A percentile compares a stretch with the other conserved stretches of the same genome.
These are phyloP conservation scores for Tringa solitaria DNA, from an alignment of 2,113 vertebrate genomes.

Conservation along the genomic window DNA sequence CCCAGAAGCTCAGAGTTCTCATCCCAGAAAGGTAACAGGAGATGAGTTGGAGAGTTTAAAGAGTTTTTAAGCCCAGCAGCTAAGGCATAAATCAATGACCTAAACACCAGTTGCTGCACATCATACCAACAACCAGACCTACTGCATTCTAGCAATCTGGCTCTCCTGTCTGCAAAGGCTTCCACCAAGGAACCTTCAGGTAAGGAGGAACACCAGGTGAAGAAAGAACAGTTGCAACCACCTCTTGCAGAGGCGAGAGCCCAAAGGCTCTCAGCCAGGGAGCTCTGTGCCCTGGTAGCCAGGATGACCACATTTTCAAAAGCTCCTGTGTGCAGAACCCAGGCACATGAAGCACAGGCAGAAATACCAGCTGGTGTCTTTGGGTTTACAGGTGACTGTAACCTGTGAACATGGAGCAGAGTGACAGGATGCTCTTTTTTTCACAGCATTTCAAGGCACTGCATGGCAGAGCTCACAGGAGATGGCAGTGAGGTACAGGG, in stretches of 20 bases:
- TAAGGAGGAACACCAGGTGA: neutral
- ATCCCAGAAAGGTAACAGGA: accelerated
- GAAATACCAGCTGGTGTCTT: neutral
- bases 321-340: neutral
- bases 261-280: no score
- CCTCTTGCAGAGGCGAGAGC: neutral
- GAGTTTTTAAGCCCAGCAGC: neutral
- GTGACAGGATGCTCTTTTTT: accelerated
- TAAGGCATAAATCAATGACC: neutral
- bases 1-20: neutral
- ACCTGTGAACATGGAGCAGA: neutral
- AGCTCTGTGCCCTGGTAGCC: neutral
- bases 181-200: neutral
- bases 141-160: neutral
- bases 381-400: neutral
- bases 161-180: neutral
- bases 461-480: neutral
- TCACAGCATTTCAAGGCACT: neutral
- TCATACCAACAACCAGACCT: neutral
- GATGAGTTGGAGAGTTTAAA: neutral
- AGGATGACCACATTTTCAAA: neutral
- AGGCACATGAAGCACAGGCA: accelerated
- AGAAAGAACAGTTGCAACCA: neutral
- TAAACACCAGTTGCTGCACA: neutral
- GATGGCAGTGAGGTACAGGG: neutral